phyloP scores from a whole-genome alignment of 2,113 vertebrate species.

The Climacteris rufus region DNA sequence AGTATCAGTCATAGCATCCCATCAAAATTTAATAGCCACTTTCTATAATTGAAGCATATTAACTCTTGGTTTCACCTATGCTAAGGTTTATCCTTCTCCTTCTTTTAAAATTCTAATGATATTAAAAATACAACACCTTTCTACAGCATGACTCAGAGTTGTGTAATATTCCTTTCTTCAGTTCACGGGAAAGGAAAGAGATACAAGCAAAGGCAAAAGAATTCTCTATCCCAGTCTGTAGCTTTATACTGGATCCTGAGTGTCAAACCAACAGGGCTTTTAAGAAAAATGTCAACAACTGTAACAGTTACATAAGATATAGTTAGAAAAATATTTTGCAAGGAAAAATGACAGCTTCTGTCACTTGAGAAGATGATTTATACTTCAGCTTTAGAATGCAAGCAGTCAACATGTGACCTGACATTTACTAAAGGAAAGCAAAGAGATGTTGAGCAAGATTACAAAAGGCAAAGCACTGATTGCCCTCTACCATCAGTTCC shows the following conservation, averaged over 20 bases:
- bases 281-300: constrained; percentile 49
- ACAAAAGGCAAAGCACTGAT: constrained; percentile 7
- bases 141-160: constrained; percentile 22
- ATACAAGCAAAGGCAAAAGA: not conserved
- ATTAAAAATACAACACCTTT: constrained; percentile 48
- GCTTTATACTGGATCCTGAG: not conserved
- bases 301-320: constrained; percentile 36
- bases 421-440: constrained; percentile 37
- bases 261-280: constrained; percentile 29
- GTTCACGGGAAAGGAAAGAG: not conserved
- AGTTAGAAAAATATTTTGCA: constrained; percentile 61
- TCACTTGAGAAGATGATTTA: constrained; percentile 44
- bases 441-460: not conserved
- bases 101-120: constrained; percentile 43
- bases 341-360: constrained; percentile 39
- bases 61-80: constrained; percentile 25
- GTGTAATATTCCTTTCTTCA: constrained; percentile 8
- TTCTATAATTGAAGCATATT: not conserved
- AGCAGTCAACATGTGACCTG: constrained; percentile 38
- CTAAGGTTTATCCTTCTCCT: not conserved
- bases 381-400: constrained; percentile 11
- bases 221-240: not conserved
- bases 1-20: not conserved
- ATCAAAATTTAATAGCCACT: constrained; percentile 30
- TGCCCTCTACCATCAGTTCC: not conserved